phyloP scores from a whole-genome alignment of 2,797 vertebrate species.

The Prionace glauca region DNA sequence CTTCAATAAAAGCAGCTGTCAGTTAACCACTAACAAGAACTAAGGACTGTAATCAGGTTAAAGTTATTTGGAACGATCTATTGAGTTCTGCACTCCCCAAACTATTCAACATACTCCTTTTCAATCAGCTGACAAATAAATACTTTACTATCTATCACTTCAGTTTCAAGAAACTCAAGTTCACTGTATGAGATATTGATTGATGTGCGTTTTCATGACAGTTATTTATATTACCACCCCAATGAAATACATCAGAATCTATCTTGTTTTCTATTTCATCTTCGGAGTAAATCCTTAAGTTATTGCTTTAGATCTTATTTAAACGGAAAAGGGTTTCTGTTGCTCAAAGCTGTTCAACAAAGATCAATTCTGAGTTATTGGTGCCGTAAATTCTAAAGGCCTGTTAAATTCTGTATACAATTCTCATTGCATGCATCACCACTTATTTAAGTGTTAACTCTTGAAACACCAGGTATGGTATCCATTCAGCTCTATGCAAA shows the following conservation, averaged over 20 bases:
- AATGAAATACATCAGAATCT: neutral
- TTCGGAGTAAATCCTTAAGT: neutral
- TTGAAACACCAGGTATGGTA: neutral
- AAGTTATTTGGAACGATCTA: neutral
- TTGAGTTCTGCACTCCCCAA: neutral
- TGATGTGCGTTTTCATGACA: neutral
- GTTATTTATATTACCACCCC: neutral
- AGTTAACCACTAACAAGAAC: neutral
- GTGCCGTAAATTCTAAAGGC: neutral
- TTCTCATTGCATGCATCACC: neutral
- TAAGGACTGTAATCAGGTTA: neutral
- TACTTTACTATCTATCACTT: too few species aligned
- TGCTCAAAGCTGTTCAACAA: neutral
- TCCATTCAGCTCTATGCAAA: neutral
- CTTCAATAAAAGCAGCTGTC: neutral
- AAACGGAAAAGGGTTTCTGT: neutral
- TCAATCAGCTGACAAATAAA: neutral
- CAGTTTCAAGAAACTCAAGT: neutral
- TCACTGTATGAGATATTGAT: conserved; percentile 10
- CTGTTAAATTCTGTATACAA: neutral
- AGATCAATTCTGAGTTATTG: neutral
- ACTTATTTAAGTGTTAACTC: neutral
- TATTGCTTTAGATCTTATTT: neutral
- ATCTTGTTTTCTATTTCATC: neutral
- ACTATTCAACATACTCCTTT: neutral